These are phyloP conservation scores for Zosterops japonicus DNA, from an alignment of 2,113 vertebrate species.

Conservation along the genomic window DNA sequence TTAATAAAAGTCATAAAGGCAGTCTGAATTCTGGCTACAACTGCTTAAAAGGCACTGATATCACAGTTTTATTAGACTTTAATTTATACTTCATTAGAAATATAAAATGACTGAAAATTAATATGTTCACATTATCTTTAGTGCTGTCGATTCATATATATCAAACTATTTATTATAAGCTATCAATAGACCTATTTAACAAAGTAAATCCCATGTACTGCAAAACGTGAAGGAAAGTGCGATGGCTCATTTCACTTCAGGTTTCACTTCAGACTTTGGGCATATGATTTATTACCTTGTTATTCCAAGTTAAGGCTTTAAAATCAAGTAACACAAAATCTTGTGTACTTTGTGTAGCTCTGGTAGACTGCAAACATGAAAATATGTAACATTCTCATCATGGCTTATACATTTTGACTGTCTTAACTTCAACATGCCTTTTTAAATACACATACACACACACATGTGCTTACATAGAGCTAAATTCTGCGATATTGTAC, in stretches of 20 bases:
- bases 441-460: accelerated
- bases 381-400: not conserved
- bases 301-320: not conserved
- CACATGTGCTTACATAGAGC: accelerated
- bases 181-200: not conserved
- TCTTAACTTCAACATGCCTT: not conserved
- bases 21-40: not conserved
- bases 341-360: not conserved
- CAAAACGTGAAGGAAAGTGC: not conserved
- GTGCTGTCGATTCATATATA: not conserved
- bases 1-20: not conserved
- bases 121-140: not conserved
- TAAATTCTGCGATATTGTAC: not conserved
- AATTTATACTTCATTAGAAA: not conserved
- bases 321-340: not conserved
- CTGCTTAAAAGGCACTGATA: not conserved
- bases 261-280: not conserved
- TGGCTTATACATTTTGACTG: not conserved
- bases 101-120: not conserved
- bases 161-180: not conserved
- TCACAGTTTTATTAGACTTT: not conserved
- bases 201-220: not conserved
- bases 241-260: not conserved
- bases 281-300: not conserved
- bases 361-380: not conserved